phyloP scores from a whole-genome alignment of 2,888 invertebrate genomes.

The Notodonta dromedarius region DNA sequence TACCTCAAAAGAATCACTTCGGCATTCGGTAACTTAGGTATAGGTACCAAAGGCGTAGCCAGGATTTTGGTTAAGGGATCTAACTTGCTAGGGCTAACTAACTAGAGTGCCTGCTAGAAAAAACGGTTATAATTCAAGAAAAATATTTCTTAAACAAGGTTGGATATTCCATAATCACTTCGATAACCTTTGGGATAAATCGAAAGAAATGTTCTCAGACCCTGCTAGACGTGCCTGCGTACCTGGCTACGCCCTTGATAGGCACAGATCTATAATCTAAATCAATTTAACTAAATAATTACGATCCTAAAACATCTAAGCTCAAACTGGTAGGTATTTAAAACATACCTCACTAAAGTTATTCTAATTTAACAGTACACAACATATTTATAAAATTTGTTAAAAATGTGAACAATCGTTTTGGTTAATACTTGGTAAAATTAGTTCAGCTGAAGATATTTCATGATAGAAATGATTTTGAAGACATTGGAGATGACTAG shows the following conservation, averaged over 20 bases:
- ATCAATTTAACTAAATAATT: conserved; percentile 51
- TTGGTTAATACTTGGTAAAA: conserved; percentile 76
- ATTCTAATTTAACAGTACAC: conserved; percentile 68
- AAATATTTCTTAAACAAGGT: too few relatives aligned
- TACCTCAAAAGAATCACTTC: conserved; percentile 28
- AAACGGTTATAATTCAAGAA: too few relatives aligned
- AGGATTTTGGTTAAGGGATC: too few relatives aligned
- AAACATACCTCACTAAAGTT: conserved; percentile 71
- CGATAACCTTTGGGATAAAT: too few relatives aligned
- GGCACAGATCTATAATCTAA: conserved; percentile 47
- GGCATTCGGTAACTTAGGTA: conserved; percentile 51
- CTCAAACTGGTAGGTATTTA: conserved; percentile 59
- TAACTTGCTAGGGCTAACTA: too few relatives aligned
- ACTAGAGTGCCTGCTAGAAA: too few relatives aligned
- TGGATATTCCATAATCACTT: too few relatives aligned
- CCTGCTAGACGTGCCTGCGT: too few relatives aligned
- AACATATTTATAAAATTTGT: conserved; percentile 81
- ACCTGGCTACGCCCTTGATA: too few relatives aligned
- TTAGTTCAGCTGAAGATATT: conserved; percentile 50
- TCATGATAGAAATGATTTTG: conserved; percentile 44
- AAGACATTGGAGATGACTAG: conserved; percentile 54
- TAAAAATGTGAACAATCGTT: conserved; percentile 78
- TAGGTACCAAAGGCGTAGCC: conserved; percentile 17
- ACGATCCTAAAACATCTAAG: conserved; percentile 52
- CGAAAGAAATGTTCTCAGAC: too few relatives aligned